Conservation (phyloP, 2,888 invertebrate species). For the Itoplectis maculator region DNA sequence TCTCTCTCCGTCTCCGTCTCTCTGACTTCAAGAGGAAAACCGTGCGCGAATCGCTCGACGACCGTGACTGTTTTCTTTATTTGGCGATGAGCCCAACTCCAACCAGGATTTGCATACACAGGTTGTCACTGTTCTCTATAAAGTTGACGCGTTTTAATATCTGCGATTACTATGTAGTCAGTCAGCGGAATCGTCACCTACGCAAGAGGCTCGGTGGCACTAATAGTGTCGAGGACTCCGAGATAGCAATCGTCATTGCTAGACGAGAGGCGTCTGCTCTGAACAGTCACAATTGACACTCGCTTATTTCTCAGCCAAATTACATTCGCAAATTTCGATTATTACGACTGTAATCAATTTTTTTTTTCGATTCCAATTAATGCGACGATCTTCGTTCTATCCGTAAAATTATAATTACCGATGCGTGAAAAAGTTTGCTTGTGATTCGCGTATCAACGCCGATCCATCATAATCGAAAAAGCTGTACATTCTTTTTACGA, state of each 20-base stretch:
- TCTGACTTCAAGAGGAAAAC: not conserved
- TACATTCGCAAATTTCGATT: not conserved
- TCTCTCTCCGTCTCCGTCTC: not conserved
- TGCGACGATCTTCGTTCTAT: not conserved
- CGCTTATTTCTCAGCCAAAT: slow-evolving; percentile 10
- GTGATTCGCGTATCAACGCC: not conserved
- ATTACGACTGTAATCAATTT: not conserved
- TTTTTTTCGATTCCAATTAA: not conserved
- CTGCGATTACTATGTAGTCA: not conserved
- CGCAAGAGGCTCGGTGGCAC: slow-evolving; percentile 32
- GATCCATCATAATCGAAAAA: slow-evolving; percentile 19
- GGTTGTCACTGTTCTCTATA: slow-evolving; percentile 29
- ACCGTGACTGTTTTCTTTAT: not conserved
- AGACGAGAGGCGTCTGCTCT: slow-evolving; percentile 41
- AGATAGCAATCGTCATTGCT: slow-evolving; percentile 56
- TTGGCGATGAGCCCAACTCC: slow-evolving; percentile 45
- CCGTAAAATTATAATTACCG: slow-evolving; percentile 1
- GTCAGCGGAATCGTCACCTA: slow-evolving; percentile 48
- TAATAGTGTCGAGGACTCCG: slow-evolving; percentile 64
- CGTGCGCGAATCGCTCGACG: not conserved
- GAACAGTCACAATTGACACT: not conserved
- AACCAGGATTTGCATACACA: slow-evolving; percentile 7
- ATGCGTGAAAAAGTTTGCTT: not conserved
- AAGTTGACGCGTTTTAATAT: not conserved
- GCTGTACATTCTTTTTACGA: not conserved